A percentile compares a stretch with the other conserved stretches of the same genome.
These are phyloP conservation scores for Dastarcus helophoroides DNA, from an alignment of 2,888 invertebrate genomes.

Conservation along the genomic window DNA sequence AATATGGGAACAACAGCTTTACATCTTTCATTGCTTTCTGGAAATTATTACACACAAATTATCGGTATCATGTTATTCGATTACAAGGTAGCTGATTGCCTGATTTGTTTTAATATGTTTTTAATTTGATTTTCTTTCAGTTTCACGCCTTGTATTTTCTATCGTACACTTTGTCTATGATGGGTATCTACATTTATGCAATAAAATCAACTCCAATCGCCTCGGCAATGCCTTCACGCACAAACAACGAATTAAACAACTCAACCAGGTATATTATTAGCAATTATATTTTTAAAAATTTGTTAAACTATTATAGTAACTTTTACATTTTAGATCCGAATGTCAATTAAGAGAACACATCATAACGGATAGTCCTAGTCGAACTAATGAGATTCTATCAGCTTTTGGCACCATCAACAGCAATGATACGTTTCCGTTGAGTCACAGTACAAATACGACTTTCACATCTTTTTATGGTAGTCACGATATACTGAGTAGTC, in stretches of 20 bases:
- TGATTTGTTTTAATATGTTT: background rate
- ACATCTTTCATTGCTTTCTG: conserved; percentile 69
- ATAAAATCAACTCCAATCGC: conserved; percentile 48
- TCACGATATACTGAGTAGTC: conserved; percentile 32
- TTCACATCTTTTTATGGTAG: conserved; percentile 45
- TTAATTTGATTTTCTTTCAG: conserved; percentile 39
- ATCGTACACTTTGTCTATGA: conserved; percentile 64
- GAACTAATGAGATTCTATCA: conserved; percentile 35
- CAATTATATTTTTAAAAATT: conserved; percentile 1
- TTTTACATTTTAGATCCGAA: conserved; percentile 21
- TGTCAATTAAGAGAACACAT: conserved; percentile 33
- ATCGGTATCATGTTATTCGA: conserved; percentile 70
- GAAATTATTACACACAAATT: conserved; percentile 75
- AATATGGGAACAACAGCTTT: conserved; percentile 72
- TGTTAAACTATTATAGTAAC: background rate
- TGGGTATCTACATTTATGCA: conserved; percentile 56
- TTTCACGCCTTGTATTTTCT: conserved; percentile 74
- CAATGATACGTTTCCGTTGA: conserved; percentile 38
- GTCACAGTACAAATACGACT: conserved; percentile 43
- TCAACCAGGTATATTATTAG: conserved; percentile 23
- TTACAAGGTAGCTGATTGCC: conserved; percentile 51
- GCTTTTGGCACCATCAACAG: conserved; percentile 38
- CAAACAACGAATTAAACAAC: conserved; percentile 29
- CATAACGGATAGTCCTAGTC: conserved; percentile 31
- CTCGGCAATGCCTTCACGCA: conserved; percentile 26